phyloP scores from a whole-genome alignment of 2,888 invertebrate species.

The Athalia cordata region DNA sequence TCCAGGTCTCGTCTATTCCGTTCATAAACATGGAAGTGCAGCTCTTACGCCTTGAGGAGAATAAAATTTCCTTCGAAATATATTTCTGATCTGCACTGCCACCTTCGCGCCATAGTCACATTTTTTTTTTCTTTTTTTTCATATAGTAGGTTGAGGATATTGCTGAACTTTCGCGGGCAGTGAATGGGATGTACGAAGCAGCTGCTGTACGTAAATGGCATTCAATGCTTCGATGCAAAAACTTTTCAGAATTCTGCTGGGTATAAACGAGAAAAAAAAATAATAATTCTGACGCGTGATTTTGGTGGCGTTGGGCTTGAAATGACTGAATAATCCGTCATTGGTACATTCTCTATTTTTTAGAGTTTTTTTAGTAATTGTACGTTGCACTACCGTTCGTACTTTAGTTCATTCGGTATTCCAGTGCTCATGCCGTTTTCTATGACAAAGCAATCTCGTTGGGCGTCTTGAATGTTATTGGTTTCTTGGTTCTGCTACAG shows the following conservation, averaged over 20 bases:
- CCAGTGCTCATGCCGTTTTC: conserved; percentile 2
- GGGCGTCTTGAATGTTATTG: conserved; percentile 32
- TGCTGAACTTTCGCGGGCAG: not conserved
- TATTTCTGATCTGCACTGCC: not conserved
- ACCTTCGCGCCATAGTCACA: not conserved
- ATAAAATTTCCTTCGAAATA: conserved; percentile 13
- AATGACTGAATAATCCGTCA: no score
- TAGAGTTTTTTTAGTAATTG: no score
- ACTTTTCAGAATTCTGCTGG: no score
- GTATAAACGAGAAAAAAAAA: no score
- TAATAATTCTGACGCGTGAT: no score
- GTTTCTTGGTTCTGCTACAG: conserved; percentile 30
- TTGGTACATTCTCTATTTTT: no score
- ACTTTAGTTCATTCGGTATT: conserved; percentile 4
- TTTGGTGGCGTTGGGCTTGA: no score
- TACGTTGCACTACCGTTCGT: not conserved
- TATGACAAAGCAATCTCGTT: conserved; percentile 37
- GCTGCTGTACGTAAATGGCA: no score
- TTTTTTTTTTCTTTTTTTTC: conserved; percentile 4
- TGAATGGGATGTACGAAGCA: not conserved
- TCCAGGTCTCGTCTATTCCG: not conserved
- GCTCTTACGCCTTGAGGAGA: not conserved
- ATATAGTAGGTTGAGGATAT: not conserved
- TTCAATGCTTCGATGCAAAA: no score
- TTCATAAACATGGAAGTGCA: not conserved